Percentiles rank a stretch among this genome's conserved stretches.
phyloP scores from a whole-genome alignment of 92 coral and sea anemone species.

The Palythoa heliodiscus region DNA sequence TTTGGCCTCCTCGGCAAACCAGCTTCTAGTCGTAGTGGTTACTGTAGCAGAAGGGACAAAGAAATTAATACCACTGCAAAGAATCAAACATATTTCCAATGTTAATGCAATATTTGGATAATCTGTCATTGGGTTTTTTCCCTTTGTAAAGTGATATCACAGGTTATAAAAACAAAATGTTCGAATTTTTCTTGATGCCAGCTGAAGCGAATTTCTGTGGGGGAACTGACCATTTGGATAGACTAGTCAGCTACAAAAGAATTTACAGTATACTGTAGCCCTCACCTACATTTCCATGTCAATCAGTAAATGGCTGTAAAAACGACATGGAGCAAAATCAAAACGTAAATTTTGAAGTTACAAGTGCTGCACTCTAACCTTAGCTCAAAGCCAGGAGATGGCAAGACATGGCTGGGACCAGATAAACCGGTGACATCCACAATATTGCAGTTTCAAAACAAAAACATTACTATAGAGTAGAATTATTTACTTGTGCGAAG shows the following conservation, averaged over 20 bases:
- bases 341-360: background rate
- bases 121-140: conserved; percentile 8
- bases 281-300: background rate
- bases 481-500: background rate
- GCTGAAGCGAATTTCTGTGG: background rate
- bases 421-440: background rate
- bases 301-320: background rate
- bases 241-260: background rate
- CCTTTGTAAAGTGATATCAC: conserved; percentile 1
- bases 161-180: conserved; percentile 6
- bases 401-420: background rate
- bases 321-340: background rate
- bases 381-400: conserved; percentile 6
- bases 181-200: conserved; percentile 7
- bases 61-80: conserved; percentile 1
- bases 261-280: background rate
- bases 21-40: conserved; percentile 12
- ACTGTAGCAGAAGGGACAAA: background rate
- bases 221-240: background rate
- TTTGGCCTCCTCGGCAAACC: conserved; percentile 24
- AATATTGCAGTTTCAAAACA: conserved; percentile 8
- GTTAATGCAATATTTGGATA: conserved; percentile 1
- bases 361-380: background rate
- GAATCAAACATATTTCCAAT: conserved; percentile 14
- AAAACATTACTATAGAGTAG: background rate